These are phyloP conservation scores for Psammodynastes pulverulentus DNA, from an alignment of 2,113 vertebrate species.

Conservation along the genomic window DNA sequence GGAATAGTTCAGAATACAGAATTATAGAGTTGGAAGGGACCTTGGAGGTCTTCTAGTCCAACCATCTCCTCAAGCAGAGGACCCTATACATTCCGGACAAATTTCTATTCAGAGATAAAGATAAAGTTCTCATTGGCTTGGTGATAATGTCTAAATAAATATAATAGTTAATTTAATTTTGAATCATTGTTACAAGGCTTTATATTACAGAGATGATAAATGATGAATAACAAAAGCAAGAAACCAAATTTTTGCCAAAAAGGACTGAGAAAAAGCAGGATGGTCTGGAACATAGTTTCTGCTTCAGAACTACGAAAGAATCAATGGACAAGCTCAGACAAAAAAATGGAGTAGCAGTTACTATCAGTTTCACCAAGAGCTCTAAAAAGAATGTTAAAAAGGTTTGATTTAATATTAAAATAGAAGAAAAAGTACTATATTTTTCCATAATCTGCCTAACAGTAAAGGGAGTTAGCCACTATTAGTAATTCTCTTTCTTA, in stretches of 20 bases:
- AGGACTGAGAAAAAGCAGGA: not conserved
- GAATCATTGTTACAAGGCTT: not conserved
- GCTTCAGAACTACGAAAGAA: not conserved
- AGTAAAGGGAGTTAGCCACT: not conserved
- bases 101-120: not conserved
- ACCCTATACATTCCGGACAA: not conserved
- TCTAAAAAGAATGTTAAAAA: not conserved
- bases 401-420: not conserved
- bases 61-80: not conserved
- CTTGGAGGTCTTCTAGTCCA: not conserved
- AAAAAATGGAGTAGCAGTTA: not conserved
- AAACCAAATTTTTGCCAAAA: not conserved
- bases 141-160: not conserved
- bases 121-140: not conserved
- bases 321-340: not conserved
- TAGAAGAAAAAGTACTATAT: not conserved
- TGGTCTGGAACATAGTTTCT: not conserved
- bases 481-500: not conserved
- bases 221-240: not conserved
- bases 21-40: not conserved
- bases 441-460: not conserved
- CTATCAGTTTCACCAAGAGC: not conserved
- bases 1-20: not conserved
- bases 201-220: not conserved
- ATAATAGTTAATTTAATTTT: not conserved